These are phyloP conservation scores for Hyposoter didymator DNA, from an alignment of 2,888 invertebrate genomes.

Conservation along the genomic window DNA sequence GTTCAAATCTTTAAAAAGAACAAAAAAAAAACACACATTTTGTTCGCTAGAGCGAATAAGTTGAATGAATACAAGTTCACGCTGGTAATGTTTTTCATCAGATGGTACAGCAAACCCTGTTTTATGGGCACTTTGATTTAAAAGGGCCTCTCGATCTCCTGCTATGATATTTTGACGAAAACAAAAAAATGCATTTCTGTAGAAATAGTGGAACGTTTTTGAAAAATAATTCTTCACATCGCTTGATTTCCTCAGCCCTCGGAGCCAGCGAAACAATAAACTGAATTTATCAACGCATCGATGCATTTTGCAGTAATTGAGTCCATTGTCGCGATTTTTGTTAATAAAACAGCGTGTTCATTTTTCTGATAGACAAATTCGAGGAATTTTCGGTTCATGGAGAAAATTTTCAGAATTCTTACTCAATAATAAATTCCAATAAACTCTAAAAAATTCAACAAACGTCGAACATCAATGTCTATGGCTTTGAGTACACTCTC, in stretches of 20 bases:
- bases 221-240: neutral
- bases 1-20: neutral
- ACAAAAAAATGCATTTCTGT: neutral
- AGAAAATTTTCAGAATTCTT: neutral
- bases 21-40: neutral
- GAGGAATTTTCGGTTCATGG: neutral
- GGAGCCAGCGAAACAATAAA: slow-evolving; percentile 4
- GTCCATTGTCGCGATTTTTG: neutral
- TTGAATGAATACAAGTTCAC: slow-evolving; percentile 37
- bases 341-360: too few species aligned
- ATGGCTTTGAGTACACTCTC: neutral
- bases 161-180: neutral
- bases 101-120: neutral
- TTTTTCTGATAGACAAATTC: too few species aligned
- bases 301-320: neutral
- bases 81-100: neutral
- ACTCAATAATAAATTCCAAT: too few species aligned
- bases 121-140: neutral
- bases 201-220: neutral
- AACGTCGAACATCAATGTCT: neutral
- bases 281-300: slow-evolving; percentile 7
- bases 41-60: neutral
- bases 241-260: neutral
- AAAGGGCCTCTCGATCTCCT: slow-evolving; percentile 16
- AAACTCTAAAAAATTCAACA: too few species aligned